These are phyloP conservation scores for Nephotettix cincticeps DNA, from an alignment of 1,140 invertebrate species.

Conservation along the genomic window DNA sequence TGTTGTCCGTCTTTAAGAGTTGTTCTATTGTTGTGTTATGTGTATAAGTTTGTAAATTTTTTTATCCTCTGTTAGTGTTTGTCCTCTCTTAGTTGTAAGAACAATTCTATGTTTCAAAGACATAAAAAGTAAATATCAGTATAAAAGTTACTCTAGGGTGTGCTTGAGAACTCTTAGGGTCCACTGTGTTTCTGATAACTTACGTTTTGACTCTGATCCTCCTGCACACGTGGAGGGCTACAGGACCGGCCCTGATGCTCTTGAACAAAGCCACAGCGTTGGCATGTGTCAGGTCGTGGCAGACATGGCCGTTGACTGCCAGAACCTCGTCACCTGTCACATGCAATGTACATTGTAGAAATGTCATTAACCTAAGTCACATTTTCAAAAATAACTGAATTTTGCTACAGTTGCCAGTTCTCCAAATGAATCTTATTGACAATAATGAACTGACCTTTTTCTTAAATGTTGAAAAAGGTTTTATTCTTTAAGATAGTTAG, in stretches of 20 bases:
- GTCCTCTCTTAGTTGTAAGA: background rate
- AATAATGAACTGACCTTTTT: no score
- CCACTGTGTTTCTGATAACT: slow-evolving; percentile 24
- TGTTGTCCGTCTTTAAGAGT: no score
- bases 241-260: slow-evolving; percentile 69
- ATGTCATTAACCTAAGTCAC: no score
- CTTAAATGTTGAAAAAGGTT: no score
- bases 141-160: background rate
- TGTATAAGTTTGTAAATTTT: slow-evolving; percentile 9
- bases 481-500: no score
- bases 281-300: slow-evolving; percentile 78
- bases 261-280: slow-evolving; percentile 83
- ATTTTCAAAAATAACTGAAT: no score
- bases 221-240: slow-evolving; percentile 72
- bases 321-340: slow-evolving; percentile 77
- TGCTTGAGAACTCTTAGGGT: background rate
- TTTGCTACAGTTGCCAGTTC: no score
- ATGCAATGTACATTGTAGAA: no score
- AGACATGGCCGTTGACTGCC: slow-evolving; percentile 77
- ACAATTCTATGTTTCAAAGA: background rate
- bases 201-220: slow-evolving; percentile 58
- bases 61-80: background rate
- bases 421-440: no score
- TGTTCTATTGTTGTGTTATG: no score
- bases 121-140: background rate